Base-by-base conservation (phyloP, 2,888 invertebrate genomes). In the Actias luna region DNA sequence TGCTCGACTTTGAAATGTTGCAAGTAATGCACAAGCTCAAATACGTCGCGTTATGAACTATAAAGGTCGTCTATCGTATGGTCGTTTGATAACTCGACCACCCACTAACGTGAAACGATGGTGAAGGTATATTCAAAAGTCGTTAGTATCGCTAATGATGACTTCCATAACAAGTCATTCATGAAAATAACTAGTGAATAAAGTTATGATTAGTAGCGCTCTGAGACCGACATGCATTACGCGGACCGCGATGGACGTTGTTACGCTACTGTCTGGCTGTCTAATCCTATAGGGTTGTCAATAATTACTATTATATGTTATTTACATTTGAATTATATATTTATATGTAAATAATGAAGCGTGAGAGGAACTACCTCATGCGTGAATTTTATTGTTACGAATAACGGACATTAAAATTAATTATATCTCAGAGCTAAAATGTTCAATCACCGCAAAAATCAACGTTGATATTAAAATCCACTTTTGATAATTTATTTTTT, bases 221-320 rank as follows among this genome's bases (percentile, higher is more conserved):
- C 42, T 42, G 36, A 35, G 55, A 33, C 50, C 60, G 60, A 50
- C 52, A 29, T 42, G 60, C 60, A 63, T 63, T 63, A 60, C 63
- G n/a, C 63, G 42, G 35, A 46, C 46, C 33, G 12, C 33, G 33
- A 33, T 60, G 60, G 60, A 18, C 52, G 60, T 63, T 60, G 60
- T 63, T 63, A 60, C 60, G 46, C 60, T 60, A 29, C 55, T 55
- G 29, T 55, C 29, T 27, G 29, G 14, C 55, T 27, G 29, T 55
- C 55, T 29, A 29, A 55, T n/a, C 8, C 16, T 5, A 8, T 29
- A 55, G 55, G 55, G 55, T n/a, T 55, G 55, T 16, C 46, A 22
- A 16, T 14, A 50, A 2, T 50, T 50, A 10, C 14, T 50, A 25
- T 25, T 25, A 5, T 5, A 50, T 25, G 12, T 50, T 8, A 22